Evolutionary conservation across 2,113 vertebrate species (phyloP).

Genomic region (Tor tambroides): DNA sequence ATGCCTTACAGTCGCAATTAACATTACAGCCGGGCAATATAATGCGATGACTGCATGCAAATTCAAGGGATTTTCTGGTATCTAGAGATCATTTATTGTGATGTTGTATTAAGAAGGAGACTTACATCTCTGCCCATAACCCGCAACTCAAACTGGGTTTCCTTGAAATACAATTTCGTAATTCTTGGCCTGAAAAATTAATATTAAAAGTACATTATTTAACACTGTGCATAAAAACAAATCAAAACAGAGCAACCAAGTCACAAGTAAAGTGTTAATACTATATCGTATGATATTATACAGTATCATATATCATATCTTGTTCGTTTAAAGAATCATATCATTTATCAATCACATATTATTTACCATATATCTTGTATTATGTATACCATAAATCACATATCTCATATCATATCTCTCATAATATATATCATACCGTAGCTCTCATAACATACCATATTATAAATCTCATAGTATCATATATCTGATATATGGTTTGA

Average conservation of each 20-base stretch:
- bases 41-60: background rate
- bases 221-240: background rate
- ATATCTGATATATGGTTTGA: too few species aligned
- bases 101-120: background rate
- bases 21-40: too few species aligned
- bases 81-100: background rate
- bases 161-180: constrained; percentile 91
- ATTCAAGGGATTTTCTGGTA: background rate
- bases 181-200: constrained; percentile 84
- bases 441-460: too few species aligned
- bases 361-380: too few species aligned
- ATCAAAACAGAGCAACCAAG: background rate
- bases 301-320: too few species aligned
- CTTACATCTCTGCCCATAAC: constrained; percentile 91
- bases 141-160: constrained; percentile 88
- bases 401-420: too few species aligned
- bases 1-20: too few species aligned
- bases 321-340: too few species aligned
- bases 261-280: background rate
- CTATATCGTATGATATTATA: background rate
- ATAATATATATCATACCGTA: too few species aligned
- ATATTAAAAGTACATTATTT: background rate
- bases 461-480: too few species aligned
- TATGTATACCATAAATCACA: too few species aligned
- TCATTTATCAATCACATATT: too few species aligned